Percentiles rank a stretch among this genome's conserved stretches.
Conservation (phyloP, 2,888 invertebrate genomes). For the Nemotelus pantherinus region DNA sequence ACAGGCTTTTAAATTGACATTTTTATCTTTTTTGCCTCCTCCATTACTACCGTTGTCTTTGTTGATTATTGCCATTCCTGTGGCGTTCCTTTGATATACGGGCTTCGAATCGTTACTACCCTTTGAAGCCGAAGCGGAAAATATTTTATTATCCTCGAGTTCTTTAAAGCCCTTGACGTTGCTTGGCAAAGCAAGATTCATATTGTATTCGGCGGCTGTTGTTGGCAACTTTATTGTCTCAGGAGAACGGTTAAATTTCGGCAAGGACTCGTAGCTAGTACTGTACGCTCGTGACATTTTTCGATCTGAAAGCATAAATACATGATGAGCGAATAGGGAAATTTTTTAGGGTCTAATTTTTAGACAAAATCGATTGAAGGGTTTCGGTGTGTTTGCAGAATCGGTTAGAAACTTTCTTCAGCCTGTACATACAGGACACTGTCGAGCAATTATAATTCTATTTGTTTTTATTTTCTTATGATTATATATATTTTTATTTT, state of each 20-base stretch:
- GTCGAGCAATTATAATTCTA: no score
- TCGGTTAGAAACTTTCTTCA: no score
- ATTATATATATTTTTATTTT: no score
- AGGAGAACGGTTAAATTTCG: conserved; percentile 54
- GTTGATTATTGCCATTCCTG: conserved; percentile 7
- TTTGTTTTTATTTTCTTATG: no score
- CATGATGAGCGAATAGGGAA: background rate
- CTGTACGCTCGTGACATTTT: conserved; percentile 36
- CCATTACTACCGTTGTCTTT: conserved; percentile 19
- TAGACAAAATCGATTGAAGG: no score
- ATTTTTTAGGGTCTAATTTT: no score
- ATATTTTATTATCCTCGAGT: conserved; percentile 21
- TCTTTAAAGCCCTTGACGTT: conserved; percentile 4
- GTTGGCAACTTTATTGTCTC: conserved; percentile 54
- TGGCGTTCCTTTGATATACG: background rate
- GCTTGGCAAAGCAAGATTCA: conserved; percentile 5
- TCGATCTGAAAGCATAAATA: conserved; percentile 30
- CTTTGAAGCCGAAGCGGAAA: background rate
- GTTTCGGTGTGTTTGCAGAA: no score
- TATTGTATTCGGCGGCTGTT: conserved; percentile 6
- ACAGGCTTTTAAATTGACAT: conserved; percentile 4
- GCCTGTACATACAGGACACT: no score
- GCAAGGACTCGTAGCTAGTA: conserved; percentile 56
- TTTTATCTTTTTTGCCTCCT: background rate
- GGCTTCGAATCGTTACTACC: background rate